Evolutionary conservation across 2,797 vertebrate species (phyloP).

Genomic region (Myotis myotis): DNA sequence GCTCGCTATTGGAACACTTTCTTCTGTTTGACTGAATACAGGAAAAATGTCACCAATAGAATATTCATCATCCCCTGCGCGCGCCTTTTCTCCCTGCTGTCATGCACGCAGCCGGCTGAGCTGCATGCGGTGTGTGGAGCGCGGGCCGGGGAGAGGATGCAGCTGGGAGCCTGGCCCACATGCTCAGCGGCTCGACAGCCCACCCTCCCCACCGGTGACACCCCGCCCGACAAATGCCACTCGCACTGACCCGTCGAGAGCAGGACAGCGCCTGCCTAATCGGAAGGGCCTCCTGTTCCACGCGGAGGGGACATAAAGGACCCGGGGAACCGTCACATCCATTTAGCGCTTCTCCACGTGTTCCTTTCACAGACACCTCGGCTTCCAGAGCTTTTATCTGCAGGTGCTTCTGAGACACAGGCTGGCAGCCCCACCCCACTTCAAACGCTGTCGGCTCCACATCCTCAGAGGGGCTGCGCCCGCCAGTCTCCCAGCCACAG

Average conservation of each 20-base stretch:
- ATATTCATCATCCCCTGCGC: slow-evolving; percentile 76
- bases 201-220: slow-evolving; percentile 62
- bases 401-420: slow-evolving; percentile 75
- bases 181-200: slow-evolving; percentile 41
- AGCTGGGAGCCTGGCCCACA: slow-evolving; percentile 59
- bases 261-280: slow-evolving; percentile 62
- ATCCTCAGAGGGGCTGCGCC: slow-evolving; percentile 69
- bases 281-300: slow-evolving; percentile 49
- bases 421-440: slow-evolving; percentile 74
- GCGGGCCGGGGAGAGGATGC: slow-evolving; percentile 62
- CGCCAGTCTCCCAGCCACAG: slow-evolving; percentile 70
- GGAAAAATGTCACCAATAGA: slow-evolving; percentile 80
- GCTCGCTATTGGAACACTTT: slow-evolving; percentile 79
- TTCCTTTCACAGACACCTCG: slow-evolving; percentile 77
- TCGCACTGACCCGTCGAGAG: slow-evolving; percentile 74
- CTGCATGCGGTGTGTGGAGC: slow-evolving; percentile 75
- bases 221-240: slow-evolving; percentile 72
- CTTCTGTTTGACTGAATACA: slow-evolving; percentile 81
- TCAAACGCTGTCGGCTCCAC: slow-evolving; percentile 74
- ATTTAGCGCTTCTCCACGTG: slow-evolving; percentile 73
- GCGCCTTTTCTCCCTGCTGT: slow-evolving; percentile 77
- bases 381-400: slow-evolving; percentile 78
- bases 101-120: slow-evolving; percentile 64
- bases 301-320: slow-evolving; percentile 59
- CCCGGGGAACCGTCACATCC: slow-evolving; percentile 69